Conservation (phyloP, 2,113 vertebrate species). For the Cheirogaleus medius region DNA sequence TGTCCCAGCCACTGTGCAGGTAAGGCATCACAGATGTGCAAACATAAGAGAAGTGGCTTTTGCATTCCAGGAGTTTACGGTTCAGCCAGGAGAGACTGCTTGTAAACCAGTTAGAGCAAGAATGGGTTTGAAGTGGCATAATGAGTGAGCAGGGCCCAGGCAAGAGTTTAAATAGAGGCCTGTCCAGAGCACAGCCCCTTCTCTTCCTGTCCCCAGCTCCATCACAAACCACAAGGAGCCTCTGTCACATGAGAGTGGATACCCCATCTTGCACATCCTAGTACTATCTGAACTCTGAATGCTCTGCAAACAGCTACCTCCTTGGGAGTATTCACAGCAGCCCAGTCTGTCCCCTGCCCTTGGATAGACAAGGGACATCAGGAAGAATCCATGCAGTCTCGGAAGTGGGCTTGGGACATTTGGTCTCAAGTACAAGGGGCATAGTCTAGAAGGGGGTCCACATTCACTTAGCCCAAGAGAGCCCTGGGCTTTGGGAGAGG, state of each 20-base stretch:
- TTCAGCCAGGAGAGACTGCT: background rate
- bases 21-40: background rate
- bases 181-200: background rate
- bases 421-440: background rate
- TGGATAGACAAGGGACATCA: background rate
- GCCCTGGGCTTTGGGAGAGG: background rate
- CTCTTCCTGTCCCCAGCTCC: background rate
- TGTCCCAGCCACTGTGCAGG: background rate
- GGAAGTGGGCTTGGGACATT: background rate
- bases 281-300: background rate
- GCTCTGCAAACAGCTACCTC: background rate
- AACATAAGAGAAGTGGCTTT: background rate
- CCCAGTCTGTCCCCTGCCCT: background rate
- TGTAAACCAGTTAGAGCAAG: background rate
- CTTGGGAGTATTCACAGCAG: background rate
- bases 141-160: background rate
- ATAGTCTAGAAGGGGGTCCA: background rate
- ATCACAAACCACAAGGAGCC: background rate
- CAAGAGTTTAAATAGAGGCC: background rate
- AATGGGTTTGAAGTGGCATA: background rate
- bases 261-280: background rate
- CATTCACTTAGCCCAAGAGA: background rate
- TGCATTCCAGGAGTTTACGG: background rate
- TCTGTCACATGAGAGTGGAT: background rate
- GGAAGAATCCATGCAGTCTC: background rate